Percentiles rank a stretch among this genome's conserved stretches.
Conservation (phyloP, 92 coral and sea anemone genomes). For the Porites rus region DNA sequence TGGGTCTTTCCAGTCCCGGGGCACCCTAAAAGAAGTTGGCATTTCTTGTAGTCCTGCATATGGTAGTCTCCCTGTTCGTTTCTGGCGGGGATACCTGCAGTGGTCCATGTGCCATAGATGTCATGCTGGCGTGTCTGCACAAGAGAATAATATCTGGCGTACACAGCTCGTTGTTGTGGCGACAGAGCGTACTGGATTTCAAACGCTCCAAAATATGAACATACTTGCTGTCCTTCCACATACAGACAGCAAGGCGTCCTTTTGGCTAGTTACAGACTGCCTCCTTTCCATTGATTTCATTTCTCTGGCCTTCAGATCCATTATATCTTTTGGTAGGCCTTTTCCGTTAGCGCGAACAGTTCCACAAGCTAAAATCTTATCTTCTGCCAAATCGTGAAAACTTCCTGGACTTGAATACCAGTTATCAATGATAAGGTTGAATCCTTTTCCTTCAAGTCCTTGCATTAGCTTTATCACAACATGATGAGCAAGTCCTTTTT, state of each 20-base stretch:
- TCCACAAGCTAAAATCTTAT: slow-evolving; percentile 48
- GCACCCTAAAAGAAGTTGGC: background rate
- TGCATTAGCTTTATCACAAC: background rate
- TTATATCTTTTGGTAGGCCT: slow-evolving; percentile 49
- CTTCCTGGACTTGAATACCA: slow-evolving; percentile 58
- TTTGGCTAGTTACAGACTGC: slow-evolving; percentile 26
- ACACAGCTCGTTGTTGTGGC: too few relatives aligned
- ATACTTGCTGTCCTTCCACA: slow-evolving; percentile 35
- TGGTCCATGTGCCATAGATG: too few relatives aligned
- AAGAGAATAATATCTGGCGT: too few relatives aligned
- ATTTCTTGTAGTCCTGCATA: background rate
- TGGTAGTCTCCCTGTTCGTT: too few relatives aligned
- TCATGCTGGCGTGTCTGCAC: too few relatives aligned
- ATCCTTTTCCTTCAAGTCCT: slow-evolving; percentile 14
- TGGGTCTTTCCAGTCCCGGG: background rate
- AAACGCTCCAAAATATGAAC: slow-evolving; percentile 4
- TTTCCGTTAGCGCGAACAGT: slow-evolving; percentile 56
- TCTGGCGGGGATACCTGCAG: too few relatives aligned
- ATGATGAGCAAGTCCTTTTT: slow-evolving; percentile 13
- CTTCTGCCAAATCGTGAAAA: slow-evolving; percentile 42
- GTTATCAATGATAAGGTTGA: slow-evolving; percentile 59
- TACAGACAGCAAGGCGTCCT: slow-evolving; percentile 25
- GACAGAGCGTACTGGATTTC: too few relatives aligned
- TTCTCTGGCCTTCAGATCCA: slow-evolving; percentile 24
- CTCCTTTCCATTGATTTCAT: slow-evolving; percentile 42